Percentiles rank a stretch among this genome's conserved stretches.
phyloP scores from a whole-genome alignment of 2,797 vertebrate genomes.

The Arctocebus calabarensis region DNA sequence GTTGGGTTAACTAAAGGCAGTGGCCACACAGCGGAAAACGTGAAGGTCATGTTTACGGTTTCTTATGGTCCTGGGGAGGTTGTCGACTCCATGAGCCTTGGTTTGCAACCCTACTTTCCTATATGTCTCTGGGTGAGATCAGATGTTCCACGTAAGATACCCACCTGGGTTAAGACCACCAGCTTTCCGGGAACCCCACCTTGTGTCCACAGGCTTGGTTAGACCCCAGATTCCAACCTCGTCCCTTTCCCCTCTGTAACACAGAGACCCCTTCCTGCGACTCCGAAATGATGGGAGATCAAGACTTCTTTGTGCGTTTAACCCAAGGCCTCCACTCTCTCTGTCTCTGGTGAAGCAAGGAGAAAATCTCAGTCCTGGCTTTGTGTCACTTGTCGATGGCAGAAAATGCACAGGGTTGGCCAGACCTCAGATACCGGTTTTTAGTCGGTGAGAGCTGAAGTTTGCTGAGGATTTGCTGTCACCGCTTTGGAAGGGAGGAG shows the following conservation, averaged over 20 bases:
- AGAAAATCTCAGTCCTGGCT: not conserved
- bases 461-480: conserved; percentile 21
- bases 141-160: not conserved
- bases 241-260: not conserved
- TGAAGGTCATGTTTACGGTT: not conserved
- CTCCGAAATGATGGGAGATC: not conserved
- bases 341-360: not conserved
- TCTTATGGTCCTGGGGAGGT: not conserved
- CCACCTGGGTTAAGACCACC: rapidly evolving
- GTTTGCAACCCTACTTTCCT: not conserved
- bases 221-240: not conserved
- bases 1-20: not conserved
- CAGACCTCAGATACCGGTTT: not conserved
- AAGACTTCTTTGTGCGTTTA: not conserved
- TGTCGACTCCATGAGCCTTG: too few species aligned
- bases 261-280: not conserved
- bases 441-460: not conserved
- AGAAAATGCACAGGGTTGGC: not conserved
- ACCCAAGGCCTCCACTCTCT: not conserved
- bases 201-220: not conserved
- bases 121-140: not conserved
- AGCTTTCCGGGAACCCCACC: not conserved
- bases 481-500: not conserved
- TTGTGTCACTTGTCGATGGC: conserved; percentile 16
- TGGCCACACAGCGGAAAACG: not conserved